Percentiles rank a stretch among this genome's conserved stretches.
These are phyloP conservation scores for Mus caroli DNA, from an alignment of 2,797 vertebrate species.

Conservation along the genomic window DNA sequence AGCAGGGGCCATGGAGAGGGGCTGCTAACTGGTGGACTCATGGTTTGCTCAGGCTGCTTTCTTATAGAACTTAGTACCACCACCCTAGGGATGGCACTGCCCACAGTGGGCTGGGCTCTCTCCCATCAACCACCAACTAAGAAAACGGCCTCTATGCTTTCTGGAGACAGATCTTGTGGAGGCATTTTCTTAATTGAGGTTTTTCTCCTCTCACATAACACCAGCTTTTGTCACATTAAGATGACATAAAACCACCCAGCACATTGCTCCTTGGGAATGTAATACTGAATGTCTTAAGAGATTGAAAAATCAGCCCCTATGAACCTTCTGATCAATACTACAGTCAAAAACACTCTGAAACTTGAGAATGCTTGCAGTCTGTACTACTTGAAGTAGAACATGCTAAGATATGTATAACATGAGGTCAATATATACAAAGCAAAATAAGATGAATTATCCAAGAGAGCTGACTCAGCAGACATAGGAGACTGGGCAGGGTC, in stretches of 20 bases:
- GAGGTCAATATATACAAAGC: background rate
- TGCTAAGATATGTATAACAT: background rate
- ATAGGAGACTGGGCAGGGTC: background rate
- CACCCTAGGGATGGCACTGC: background rate
- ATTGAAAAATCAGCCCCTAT: background rate
- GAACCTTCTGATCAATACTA: constrained; percentile 23
- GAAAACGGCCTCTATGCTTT: background rate
- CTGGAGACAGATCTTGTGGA: background rate
- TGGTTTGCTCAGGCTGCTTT: background rate
- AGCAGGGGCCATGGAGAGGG: background rate
- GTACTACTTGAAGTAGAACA: background rate
- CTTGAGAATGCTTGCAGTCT: background rate
- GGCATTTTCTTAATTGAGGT: background rate
- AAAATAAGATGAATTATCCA: background rate
- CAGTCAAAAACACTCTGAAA: constrained; percentile 19
- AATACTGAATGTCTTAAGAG: background rate
- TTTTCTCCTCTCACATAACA: background rate
- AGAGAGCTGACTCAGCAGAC: background rate
- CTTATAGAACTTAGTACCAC: background rate
- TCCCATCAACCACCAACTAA: background rate
- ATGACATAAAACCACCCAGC: background rate
- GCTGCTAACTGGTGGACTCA: no score
- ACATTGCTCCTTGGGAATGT: background rate
- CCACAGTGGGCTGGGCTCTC: background rate
- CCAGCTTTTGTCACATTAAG: background rate